phyloP scores from a whole-genome alignment of 2,797 vertebrate species.

The Glyptemys insculpta region DNA sequence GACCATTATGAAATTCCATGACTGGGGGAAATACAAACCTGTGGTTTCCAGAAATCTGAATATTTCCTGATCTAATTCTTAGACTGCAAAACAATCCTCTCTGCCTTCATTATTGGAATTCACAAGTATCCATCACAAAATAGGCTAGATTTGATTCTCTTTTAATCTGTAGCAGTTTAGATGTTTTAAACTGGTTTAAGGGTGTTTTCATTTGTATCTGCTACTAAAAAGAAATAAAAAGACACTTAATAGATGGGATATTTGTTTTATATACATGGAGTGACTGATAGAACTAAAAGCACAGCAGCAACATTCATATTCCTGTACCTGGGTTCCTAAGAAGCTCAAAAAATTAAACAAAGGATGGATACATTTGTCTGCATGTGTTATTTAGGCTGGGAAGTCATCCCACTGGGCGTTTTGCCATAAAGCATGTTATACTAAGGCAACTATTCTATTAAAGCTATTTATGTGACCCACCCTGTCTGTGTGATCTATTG shows the following conservation, averaged over 20 bases:
- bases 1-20: neutral
- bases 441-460: neutral
- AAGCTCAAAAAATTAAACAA: rapidly evolving
- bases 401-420: neutral
- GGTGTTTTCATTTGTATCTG: neutral
- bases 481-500: neutral
- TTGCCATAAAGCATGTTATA: neutral
- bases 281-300: neutral
- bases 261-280: neutral
- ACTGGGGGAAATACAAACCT: neutral
- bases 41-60: neutral
- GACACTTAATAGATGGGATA: neutral
- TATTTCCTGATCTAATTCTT: neutral
- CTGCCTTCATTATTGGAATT: neutral
- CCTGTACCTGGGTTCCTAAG: neutral
- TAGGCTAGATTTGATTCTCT: neutral
- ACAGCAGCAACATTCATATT: neutral
- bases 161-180: neutral
- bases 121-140: neutral
- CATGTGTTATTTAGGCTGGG: neutral
- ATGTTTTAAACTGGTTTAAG: neutral
- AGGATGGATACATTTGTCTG: neutral
- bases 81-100: neutral
- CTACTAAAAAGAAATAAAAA: neutral
- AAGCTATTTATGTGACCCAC: neutral